Evolutionary conservation across 2,113 vertebrate species (phyloP).

Genomic region (Ceyx margarethae): DNA sequence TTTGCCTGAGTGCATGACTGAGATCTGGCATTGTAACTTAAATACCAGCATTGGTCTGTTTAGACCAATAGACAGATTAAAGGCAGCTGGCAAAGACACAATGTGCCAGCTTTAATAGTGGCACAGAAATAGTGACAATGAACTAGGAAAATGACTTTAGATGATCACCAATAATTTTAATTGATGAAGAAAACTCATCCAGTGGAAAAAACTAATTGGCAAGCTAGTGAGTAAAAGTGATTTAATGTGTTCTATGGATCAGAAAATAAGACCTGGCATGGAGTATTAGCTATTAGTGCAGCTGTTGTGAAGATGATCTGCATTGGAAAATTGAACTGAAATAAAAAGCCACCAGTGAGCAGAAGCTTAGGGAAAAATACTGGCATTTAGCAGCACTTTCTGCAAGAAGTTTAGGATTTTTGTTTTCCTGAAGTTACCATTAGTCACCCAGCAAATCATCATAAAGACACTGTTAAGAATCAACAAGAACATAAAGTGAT

Average conservation of each 20-base stretch:
- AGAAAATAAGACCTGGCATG: slow-evolving; percentile 60
- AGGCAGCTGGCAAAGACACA: slow-evolving; percentile 19
- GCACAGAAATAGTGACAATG: slow-evolving; percentile 55
- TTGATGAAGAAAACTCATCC: slow-evolving; percentile 77
- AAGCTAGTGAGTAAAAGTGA: slow-evolving; percentile 72
- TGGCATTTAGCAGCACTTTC: background rate
- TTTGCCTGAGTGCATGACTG: background rate
- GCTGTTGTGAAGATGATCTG: slow-evolving; percentile 46
- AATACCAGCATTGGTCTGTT: slow-evolving; percentile 14
- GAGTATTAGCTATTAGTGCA: slow-evolving; percentile 59
- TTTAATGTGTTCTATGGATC: slow-evolving; percentile 65
- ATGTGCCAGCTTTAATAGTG: slow-evolving; percentile 19
- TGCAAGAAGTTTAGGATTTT: background rate
- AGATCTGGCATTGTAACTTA: background rate
- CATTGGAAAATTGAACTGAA: slow-evolving; percentile 21
- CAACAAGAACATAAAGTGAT: background rate
- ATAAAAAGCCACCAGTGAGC: background rate
- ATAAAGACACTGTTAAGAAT: background rate
- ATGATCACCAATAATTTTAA: slow-evolving; percentile 75
- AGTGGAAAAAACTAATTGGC: slow-evolving; percentile 71
- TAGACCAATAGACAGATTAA: slow-evolving; percentile 33
- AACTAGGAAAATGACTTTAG: slow-evolving; percentile 69
- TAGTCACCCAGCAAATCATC: background rate
- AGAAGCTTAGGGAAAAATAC: background rate
- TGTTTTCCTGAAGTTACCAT: background rate